Base-by-base conservation (phyloP, 1,140 invertebrate species). In the Penaeus japonicus region DNA sequence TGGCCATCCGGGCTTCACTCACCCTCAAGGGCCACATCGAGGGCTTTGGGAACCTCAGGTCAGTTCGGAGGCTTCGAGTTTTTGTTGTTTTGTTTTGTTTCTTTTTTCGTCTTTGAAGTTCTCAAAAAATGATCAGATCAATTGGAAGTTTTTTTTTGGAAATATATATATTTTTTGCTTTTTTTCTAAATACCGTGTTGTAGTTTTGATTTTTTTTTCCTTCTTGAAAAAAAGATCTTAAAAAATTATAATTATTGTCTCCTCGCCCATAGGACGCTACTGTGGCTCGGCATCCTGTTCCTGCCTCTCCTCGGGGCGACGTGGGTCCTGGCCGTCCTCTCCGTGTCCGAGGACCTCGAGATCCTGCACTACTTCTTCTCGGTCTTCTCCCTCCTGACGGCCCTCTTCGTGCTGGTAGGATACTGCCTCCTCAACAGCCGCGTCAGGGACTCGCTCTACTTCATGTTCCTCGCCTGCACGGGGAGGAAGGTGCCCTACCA, bases 1-100 rank as follows among this genome's bases (percentile, higher is more conserved):
- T 98, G 90, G 97, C 96, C 39, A 95, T 98, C 0, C 94, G 96
- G 89, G 97, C 97, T 7, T 97, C 97, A 30, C 97, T 98, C 91
- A 97, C 97, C 22, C 94, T 98, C 32, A 97, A 97, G 92, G 96
- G 97, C 91, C 96, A 97, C 91, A 95, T 98, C 15, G 94, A 97
- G 80, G 97, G 97, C 83, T 97, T 98, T 92, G 97, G 97, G 39
- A 97, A 97, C 92, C 93, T 98, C 73, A 95, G 95, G 95, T 90
- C 22, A 17, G 73, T 55, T 20, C n/a, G 20, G 39, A 2, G n/a
- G 0, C 57, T 30, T 22, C 1, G 5, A 59, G 57, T 53, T 17
- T n/a, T n/a, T n/a, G n/a, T n/a, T n/a, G n/a, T n/a, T n/a, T n/a
- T n/a, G n/a, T n/a, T n/a, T n/a, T n/a, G n/a, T n/a, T n/a, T n/a